Conservation (phyloP, 1,140 invertebrate species). For the Andricus grossulariae region DNA sequence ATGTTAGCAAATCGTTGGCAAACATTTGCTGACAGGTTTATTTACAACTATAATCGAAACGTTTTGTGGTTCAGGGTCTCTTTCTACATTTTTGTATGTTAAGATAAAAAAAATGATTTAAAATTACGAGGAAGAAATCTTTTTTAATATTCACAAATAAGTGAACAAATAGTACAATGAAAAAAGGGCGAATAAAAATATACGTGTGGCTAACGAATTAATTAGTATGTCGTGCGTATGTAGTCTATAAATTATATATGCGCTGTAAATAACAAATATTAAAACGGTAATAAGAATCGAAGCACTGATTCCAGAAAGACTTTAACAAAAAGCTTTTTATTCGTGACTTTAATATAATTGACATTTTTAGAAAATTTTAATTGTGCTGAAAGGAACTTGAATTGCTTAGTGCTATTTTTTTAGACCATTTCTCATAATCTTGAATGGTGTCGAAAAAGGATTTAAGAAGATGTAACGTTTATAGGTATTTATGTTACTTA, state of each 20-base stretch:
- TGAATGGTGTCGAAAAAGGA: neutral
- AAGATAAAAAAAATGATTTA: conserved; percentile 32
- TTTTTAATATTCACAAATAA: conserved; percentile 42
- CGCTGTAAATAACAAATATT: conserved; percentile 24
- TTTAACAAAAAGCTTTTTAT: conserved; percentile 19
- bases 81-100: conserved; percentile 46
- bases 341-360: conserved; percentile 22
- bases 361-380: conserved; percentile 13
- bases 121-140: conserved; percentile 25
- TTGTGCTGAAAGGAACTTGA: neutral
- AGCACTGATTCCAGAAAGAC: conserved; percentile 10
- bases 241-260: neutral
- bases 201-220: conserved; percentile 40
- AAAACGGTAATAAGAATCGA: conserved; percentile 6
- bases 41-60: conserved; percentile 24
- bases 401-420: conserved; percentile 18
- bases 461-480: conserved; percentile 32
- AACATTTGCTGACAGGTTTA: conserved; percentile 4
- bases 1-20: conserved; percentile 31
- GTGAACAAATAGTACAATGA: conserved; percentile 59
- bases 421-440: conserved; percentile 3
- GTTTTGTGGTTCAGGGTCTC: conserved; percentile 56
- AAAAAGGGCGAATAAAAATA: conserved; percentile 48
- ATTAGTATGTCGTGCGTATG: conserved; percentile 34
- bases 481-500: conserved; percentile 31